Conservation (phyloP, 2,888 invertebrate genomes). For the Netelia melanura region DNA sequence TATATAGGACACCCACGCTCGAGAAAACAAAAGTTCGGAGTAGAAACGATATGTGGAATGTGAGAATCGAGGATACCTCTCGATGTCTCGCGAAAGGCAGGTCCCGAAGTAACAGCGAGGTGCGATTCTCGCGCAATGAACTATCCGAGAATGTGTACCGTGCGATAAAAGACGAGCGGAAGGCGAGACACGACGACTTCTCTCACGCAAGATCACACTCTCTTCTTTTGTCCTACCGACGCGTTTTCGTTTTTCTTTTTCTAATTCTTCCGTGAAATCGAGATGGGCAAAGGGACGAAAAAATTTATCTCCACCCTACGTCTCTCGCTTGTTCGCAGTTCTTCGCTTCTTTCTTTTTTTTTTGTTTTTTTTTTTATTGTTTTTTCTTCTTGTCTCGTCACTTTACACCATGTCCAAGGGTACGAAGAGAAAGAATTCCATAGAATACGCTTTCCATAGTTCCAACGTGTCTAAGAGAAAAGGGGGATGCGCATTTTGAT, state of each 20-base stretch:
- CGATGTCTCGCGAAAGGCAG: conserved; percentile 19
- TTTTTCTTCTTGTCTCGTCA: not conserved
- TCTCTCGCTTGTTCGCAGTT: conserved; percentile 21
- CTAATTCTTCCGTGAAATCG: conserved; percentile 52
- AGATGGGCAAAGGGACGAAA: conserved; percentile 58
- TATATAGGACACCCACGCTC: too few relatives aligned
- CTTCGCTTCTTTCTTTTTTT: conserved; percentile 32
- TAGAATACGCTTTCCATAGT: conserved; percentile 12
- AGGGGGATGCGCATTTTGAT: not conserved
- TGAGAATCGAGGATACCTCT: conserved; percentile 43
- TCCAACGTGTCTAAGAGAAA: not conserved
- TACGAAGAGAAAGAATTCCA: conserved; percentile 13
- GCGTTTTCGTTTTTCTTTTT: conserved; percentile 27
- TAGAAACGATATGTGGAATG: conserved; percentile 1
- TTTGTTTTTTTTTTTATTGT: conserved; percentile 45
- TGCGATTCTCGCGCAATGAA: conserved; percentile 31
- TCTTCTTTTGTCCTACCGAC: conserved; percentile 49
- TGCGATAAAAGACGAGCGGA: conserved; percentile 45
- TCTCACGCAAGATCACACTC: conserved; percentile 66
- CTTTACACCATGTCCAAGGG: not conserved
- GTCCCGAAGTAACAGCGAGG: conserved; percentile 12
- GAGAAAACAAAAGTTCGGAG: conserved; percentile 36
- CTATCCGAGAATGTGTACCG: conserved; percentile 30
- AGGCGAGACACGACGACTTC: conserved; percentile 57
- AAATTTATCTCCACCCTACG: conserved; percentile 46